A percentile compares a stretch with the other conserved stretches of the same genome.
phyloP scores from a whole-genome alignment of 2,113 vertebrate species.

The Donacobius atricapilla region DNA sequence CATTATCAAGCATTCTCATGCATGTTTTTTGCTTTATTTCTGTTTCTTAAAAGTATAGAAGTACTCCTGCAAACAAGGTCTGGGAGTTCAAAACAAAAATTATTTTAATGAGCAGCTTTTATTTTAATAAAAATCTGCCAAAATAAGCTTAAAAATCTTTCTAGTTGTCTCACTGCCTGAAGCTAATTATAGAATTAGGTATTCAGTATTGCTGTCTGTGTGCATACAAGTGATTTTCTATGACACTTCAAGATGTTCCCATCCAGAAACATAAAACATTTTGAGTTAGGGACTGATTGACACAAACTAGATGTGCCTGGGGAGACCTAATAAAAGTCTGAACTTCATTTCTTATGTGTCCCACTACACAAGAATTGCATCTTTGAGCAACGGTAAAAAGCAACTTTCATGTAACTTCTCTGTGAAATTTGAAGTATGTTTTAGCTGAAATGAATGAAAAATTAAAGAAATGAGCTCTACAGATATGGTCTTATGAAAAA shows the following conservation, averaged over 20 bases:
- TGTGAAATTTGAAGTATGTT: not conserved
- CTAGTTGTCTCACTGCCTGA: not conserved
- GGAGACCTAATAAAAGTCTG: not conserved
- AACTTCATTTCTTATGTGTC: not conserved
- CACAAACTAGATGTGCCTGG: not conserved
- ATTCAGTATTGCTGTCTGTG: constrained; percentile 11
- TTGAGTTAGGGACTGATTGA: not conserved
- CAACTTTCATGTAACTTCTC: not conserved
- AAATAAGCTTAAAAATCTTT: constrained; percentile 22
- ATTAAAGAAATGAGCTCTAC: not conserved
- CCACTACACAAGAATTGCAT: not conserved
- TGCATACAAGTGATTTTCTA: not conserved
- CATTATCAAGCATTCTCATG: not conserved
- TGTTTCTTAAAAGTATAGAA: not conserved
- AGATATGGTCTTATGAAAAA: not conserved
- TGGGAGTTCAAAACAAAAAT: constrained; percentile 12
- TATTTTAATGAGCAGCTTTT: constrained; percentile 41
- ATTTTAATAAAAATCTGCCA: constrained; percentile 31
- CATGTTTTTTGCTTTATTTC: not conserved
- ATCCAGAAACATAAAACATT: constrained; percentile 30
- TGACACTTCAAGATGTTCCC: constrained; percentile 18
- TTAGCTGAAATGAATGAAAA: not conserved
- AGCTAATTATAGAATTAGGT: constrained; percentile 50
- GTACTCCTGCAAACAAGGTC: not conserved
- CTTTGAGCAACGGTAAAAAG: not conserved